These are phyloP conservation scores for Phenacoccus solenopsis DNA, from an alignment of 1,140 invertebrate genomes.

Conservation along the genomic window DNA sequence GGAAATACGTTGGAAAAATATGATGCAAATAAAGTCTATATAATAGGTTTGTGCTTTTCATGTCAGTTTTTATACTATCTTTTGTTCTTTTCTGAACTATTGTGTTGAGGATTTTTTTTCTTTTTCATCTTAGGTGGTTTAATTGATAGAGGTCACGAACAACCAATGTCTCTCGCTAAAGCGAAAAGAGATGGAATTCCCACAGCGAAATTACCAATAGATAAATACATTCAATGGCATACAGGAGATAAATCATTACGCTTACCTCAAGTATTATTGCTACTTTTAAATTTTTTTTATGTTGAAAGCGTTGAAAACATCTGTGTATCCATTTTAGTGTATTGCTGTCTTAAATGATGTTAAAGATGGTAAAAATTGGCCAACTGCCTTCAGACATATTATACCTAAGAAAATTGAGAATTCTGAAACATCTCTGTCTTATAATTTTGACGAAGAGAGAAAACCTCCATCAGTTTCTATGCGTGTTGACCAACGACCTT, in stretches of 20 bases:
- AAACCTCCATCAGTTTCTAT: too few species aligned
- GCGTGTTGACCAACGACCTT: too few species aligned
- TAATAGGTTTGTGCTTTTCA: constrained; percentile 48
- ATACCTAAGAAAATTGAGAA: constrained; percentile 21
- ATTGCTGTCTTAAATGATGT: constrained; percentile 22
- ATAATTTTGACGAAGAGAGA: too few species aligned
- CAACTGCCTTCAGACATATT: constrained; percentile 22
- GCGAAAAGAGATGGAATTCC: constrained; percentile 65
- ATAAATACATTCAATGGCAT: constrained; percentile 60
- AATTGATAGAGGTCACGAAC: constrained; percentile 33
- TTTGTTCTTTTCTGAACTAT: background rate
- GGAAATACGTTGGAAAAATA: constrained; percentile 48
- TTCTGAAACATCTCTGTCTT: too few species aligned
- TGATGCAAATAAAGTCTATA: constrained; percentile 66
- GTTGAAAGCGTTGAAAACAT: too few species aligned
- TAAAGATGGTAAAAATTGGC: constrained; percentile 22
- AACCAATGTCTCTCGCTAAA: constrained; percentile 72
- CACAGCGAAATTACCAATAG: constrained; percentile 67
- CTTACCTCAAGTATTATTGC: constrained; percentile 49
- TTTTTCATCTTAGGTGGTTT: background rate
- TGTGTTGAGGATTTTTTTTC: too few species aligned
- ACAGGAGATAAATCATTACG: constrained; percentile 63
- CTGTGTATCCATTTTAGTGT: constrained; percentile 4
- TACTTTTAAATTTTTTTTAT: too few species aligned
- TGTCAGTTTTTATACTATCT: background rate